phyloP scores from a whole-genome alignment of 92 coral and sea anemone species.

The Porites rus region DNA sequence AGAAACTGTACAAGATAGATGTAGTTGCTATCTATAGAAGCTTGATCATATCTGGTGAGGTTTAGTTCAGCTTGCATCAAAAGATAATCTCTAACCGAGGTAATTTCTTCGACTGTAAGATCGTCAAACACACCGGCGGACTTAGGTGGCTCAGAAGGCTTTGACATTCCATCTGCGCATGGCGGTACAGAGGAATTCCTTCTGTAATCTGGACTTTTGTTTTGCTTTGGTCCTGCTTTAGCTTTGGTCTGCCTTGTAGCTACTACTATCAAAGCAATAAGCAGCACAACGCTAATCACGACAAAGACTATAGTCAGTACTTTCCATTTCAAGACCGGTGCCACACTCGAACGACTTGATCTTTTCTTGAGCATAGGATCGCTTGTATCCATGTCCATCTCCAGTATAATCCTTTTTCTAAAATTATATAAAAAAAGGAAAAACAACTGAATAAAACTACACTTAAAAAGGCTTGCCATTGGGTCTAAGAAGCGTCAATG shows the following conservation, averaged over 20 bases:
- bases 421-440: too few species aligned
- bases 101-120: slow-evolving; percentile 59
- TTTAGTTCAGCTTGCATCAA: slow-evolving; percentile 45
- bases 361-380: slow-evolving; percentile 27
- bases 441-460: too few species aligned
- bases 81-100: slow-evolving; percentile 69
- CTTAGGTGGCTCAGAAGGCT: slow-evolving; percentile 9
- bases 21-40: slow-evolving; percentile 52
- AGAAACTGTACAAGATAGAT: slow-evolving; percentile 52
- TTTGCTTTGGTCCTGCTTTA: background rate
- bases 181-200: background rate
- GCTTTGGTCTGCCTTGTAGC: slow-evolving; percentile 10
- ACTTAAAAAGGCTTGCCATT: too few species aligned
- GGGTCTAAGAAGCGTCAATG: too few species aligned
- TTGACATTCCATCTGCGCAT: slow-evolving; percentile 25
- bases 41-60: slow-evolving; percentile 49
- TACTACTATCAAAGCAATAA: slow-evolving; percentile 48
- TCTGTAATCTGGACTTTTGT: too few species aligned
- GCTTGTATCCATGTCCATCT: slow-evolving; percentile 4
- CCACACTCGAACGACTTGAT: background rate
- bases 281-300: slow-evolving; percentile 23
- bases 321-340: slow-evolving; percentile 23
- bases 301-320: slow-evolving; percentile 22
- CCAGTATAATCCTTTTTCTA: background rate
- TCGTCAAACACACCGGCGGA: slow-evolving; percentile 77